Evolutionary conservation across 2,797 vertebrate genomes (phyloP).

Genomic region (Peromyscus attwateri): DNA sequence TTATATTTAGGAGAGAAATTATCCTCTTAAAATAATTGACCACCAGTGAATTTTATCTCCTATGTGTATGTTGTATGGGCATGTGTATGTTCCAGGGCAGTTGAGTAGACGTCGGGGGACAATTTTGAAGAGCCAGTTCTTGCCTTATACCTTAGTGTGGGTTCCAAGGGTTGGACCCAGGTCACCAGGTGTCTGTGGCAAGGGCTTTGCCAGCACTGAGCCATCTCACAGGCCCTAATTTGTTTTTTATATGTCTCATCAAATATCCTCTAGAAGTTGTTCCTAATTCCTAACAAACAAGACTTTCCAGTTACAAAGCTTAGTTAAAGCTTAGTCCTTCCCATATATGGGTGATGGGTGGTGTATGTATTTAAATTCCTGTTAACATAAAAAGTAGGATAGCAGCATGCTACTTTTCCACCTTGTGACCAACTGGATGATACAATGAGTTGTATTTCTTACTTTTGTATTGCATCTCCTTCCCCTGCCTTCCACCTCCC

Average conservation of each 20-base stretch:
- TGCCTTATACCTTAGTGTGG: not conserved
- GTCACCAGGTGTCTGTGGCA: not conserved
- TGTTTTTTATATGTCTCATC: not conserved
- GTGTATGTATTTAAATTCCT: not conserved
- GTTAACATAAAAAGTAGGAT: not conserved
- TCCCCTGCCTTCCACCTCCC: no score
- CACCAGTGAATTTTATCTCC: not conserved
- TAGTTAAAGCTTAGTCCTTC: not conserved
- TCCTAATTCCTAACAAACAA: slow-evolving; percentile 31
- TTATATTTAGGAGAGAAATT: not conserved
- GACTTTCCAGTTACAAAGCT: slow-evolving; percentile 43
- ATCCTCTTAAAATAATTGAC: not conserved
- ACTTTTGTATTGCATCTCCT: not conserved
- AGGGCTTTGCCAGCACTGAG: not conserved
- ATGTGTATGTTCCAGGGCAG: no score
- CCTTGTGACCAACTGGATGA: slow-evolving; percentile 35
- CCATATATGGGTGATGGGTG: not conserved
- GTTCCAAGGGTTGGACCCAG: not conserved
- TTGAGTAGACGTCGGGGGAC: not conserved
- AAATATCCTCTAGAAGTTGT: not conserved
- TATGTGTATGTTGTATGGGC: not conserved
- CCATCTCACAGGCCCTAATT: not conserved
- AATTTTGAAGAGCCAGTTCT: not conserved
- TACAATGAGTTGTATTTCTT: slow-evolving; percentile 3
- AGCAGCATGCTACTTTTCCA: not conserved